Base-by-base conservation (phyloP, 2,797 vertebrate genomes). In the Agapornis canus region DNA sequence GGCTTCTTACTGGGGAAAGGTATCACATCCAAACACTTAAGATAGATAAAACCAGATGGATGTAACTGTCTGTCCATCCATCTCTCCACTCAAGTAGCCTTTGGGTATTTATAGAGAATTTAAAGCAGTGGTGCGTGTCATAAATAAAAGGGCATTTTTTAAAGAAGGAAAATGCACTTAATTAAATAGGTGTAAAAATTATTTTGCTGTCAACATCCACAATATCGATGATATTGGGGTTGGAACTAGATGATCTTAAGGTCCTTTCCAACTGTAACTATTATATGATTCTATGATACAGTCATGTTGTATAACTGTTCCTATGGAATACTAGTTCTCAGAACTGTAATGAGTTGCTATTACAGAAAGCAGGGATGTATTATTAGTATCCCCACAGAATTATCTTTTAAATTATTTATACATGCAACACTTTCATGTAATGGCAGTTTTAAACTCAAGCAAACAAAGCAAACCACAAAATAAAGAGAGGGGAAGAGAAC, bases 341-440 rank as follows among this genome's bases (percentile, higher is more conserved):
- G 89, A 95, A 95, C 82, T 19, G 1, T 97, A 97, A 97, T 96
- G 91, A 96, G 89, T 91, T 95, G 89, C 95, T 98, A 97, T 90
- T 94, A 95, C 97, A 97, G 97, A 97, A 98, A 97, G 95, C 90
- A 97, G 97, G 96, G 97, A 97, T 86, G 26, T 96, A 71, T 90
- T 96, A 98, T 96, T 94, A 97, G 95, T 98, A 98, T 98, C 97
- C 97, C 98, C 92, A 97, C 98, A 97, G 98, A 98, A 97, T 97
- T 97, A 96, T 96, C 98, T 96, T 93, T 93, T 99, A 97, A 99
- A 99, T 99, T 98, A 98, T 99, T 99, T 98, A 99, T 98, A 95
- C 98, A 97, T 96, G 97, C 98, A 98, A 97, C 97, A 98, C 97
- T 98, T 98, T 81, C 94, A 97, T 61, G 3, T 97, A 98, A 98